Percentiles rank a stretch among this genome's conserved stretches.
Evolutionary conservation across 2,797 vertebrate species (phyloP).

Genomic region (Falco concolor): DNA sequence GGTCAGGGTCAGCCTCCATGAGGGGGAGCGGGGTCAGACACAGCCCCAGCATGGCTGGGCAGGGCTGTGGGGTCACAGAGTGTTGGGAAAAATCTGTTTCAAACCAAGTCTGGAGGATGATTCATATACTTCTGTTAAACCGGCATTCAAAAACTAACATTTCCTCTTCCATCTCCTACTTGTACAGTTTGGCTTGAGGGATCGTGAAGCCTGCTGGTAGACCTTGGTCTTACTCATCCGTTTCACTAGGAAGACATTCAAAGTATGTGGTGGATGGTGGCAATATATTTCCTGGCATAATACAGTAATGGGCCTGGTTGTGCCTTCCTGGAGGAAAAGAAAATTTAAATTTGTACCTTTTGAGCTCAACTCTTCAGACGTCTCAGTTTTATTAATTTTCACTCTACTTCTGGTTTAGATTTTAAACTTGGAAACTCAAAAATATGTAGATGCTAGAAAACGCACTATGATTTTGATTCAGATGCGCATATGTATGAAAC

Average conservation of each 20-base stretch:
- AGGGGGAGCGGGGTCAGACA: neutral
- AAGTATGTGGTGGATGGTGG: neutral
- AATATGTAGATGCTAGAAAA: neutral
- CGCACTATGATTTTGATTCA: neutral
- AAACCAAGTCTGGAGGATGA: neutral
- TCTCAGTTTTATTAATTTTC: neutral
- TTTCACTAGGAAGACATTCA: neutral
- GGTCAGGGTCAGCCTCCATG: neutral
- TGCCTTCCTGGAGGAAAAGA: neutral
- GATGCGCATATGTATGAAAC: neutral
- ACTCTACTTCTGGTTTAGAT: neutral
- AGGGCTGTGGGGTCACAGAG: neutral
- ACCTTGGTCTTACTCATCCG: neutral
- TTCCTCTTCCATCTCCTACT: neutral
- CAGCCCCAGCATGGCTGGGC: neutral
- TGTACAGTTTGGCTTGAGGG: neutral
- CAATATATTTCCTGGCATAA: neutral
- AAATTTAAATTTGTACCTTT: neutral
- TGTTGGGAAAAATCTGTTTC: neutral
- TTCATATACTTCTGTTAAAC: neutral
- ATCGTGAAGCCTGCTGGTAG: neutral
- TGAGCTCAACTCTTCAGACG: neutral
- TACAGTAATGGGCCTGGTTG: neutral
- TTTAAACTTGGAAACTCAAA: neutral
- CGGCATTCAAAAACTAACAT: neutral